These are phyloP conservation scores for Chrysodeixis includens DNA, from an alignment of 2,888 invertebrate species.

Conservation along the genomic window DNA sequence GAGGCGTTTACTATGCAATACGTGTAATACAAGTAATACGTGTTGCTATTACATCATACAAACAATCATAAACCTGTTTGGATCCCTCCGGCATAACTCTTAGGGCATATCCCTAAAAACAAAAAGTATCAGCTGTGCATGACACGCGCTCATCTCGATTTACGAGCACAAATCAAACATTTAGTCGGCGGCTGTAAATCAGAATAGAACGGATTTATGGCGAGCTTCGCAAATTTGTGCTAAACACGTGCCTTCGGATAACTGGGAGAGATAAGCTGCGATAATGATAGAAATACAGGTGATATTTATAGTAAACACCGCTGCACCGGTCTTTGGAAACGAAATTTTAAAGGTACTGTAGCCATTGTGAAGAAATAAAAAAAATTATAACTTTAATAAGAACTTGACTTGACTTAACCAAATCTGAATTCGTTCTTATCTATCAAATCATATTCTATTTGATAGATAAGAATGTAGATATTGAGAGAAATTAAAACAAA, in stretches of 20 bases:
- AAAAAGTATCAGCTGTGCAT: slow-evolving; percentile 73
- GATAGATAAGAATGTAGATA: no score
- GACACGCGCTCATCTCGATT: slow-evolving; percentile 87
- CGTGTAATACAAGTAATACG: background rate
- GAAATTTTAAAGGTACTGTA: no score
- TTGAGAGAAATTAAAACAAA: no score
- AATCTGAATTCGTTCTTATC: no score
- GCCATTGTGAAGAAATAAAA: no score
- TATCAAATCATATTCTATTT: no score
- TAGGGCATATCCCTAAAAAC: slow-evolving; percentile 47
- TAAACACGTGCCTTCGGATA: slow-evolving; percentile 70
- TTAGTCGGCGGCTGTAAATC: slow-evolving; percentile 86
- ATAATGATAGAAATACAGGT: slow-evolving; percentile 28
- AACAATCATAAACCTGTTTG: slow-evolving; percentile 6
- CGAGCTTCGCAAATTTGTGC: slow-evolving; percentile 68
- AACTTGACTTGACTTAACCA: no score
- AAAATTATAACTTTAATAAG: no score
- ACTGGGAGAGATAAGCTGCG: slow-evolving; percentile 50
- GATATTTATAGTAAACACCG: no score
- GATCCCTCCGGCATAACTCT: slow-evolving; percentile 19
- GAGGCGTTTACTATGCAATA: background rate
- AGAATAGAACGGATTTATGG: slow-evolving; percentile 83
- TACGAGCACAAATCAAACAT: slow-evolving; percentile 88
- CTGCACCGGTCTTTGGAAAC: no score
- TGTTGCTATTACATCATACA: background rate